Evolutionary conservation across 2,113 vertebrate genomes (phyloP).

Genomic region (Oreocharis arfaki): DNA sequence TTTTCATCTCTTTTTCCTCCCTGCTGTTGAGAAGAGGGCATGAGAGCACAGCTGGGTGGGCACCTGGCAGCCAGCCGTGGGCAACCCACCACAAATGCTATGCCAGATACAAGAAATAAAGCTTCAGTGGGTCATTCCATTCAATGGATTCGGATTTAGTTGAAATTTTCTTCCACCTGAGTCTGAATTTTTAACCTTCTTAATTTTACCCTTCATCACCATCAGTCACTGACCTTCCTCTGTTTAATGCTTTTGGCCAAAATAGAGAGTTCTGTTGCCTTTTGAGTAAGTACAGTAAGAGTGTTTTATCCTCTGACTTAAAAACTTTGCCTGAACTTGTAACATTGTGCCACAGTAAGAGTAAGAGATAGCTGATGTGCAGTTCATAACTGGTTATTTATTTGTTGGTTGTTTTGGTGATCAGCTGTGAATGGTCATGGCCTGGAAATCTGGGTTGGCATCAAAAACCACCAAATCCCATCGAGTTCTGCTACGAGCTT

Average conservation of each 20-base stretch:
- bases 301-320: not conserved
- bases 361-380: not conserved
- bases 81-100: not conserved
- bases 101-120: not conserved
- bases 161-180: not conserved
- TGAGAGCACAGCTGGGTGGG: not conserved
- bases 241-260: not conserved
- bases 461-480: not conserved
- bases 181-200: not conserved
- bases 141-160: not conserved
- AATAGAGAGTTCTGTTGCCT: not conserved
- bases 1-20: not conserved
- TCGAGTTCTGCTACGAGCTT: constrained; percentile 1
- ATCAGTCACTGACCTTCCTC: not conserved
- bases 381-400: not conserved
- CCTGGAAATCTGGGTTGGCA: constrained; percentile 39
- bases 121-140: not conserved
- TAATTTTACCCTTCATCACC: not conserved
- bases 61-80: not conserved
- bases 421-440: constrained; percentile 46
- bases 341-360: not conserved
- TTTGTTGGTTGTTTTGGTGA: not conserved
- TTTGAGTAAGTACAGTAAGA: not conserved
- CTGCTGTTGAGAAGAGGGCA: not conserved
- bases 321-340: not conserved